phyloP scores from a whole-genome alignment of 2,113 vertebrate species.

The Oncorhynchus keta region DNA sequence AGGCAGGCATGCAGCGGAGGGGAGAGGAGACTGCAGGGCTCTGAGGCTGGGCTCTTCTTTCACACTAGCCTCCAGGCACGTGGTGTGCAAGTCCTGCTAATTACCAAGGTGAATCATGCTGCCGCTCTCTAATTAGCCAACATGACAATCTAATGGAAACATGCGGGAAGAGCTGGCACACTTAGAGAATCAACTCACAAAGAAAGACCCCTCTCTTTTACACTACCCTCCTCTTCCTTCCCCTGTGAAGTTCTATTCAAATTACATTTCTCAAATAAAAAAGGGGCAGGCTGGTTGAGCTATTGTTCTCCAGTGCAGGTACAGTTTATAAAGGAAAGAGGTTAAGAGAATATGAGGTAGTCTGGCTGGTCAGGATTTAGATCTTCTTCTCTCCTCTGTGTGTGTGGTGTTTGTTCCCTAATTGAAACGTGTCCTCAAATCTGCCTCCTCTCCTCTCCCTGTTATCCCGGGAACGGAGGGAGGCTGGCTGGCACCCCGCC shows the following conservation, averaged over 20 bases:
- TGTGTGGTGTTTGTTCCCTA: slow-evolving; percentile 59
- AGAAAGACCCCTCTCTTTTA: slow-evolving; percentile 39
- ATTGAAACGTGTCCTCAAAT: slow-evolving; percentile 70
- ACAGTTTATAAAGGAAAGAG: slow-evolving; percentile 58
- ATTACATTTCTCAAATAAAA: slow-evolving; percentile 47
- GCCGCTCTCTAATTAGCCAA: slow-evolving; percentile 99
- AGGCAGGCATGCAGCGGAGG: slow-evolving; percentile 79
- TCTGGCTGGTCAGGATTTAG: slow-evolving; percentile 27
- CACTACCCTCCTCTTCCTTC: slow-evolving; percentile 56
- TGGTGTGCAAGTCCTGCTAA: slow-evolving; percentile 97
- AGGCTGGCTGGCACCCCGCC: slow-evolving; percentile 69
- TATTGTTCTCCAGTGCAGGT: slow-evolving; percentile 31
- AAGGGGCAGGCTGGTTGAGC: slow-evolving; percentile 32
- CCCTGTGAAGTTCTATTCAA: slow-evolving; percentile 46
- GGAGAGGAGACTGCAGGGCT: slow-evolving; percentile 82
- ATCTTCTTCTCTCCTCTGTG: slow-evolving; percentile 15
- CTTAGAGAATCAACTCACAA: slow-evolving; percentile 72
- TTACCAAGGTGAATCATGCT: slow-evolving; percentile 99
- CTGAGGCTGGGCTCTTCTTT: slow-evolving; percentile 86
- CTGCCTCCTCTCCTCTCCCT: slow-evolving; percentile 48
- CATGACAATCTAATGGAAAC: slow-evolving; percentile 96
- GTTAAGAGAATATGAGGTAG: slow-evolving; percentile 20
- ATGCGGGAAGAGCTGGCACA: slow-evolving; percentile 82
- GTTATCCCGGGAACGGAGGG: slow-evolving; percentile 53
- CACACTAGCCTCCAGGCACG: slow-evolving; percentile 80